Conservation (phyloP, 64 coral and sea anemone species). For the Orbicella faveolata region DNA sequence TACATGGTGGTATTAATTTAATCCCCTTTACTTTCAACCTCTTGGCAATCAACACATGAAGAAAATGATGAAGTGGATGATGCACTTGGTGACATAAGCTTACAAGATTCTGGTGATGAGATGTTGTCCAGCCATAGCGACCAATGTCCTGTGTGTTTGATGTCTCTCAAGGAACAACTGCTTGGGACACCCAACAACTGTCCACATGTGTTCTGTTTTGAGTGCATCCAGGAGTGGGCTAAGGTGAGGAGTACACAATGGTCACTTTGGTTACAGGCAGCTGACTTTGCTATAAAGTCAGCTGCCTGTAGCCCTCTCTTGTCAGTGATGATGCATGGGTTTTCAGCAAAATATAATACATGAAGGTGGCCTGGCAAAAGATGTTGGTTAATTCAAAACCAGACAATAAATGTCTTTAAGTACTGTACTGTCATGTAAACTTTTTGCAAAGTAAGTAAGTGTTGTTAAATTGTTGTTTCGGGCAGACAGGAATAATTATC, state of each 20-base stretch:
- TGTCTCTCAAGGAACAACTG: constrained; percentile 86
- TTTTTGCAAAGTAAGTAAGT: too few species aligned
- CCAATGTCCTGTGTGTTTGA: constrained; percentile 94
- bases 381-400: too few species aligned
- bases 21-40: too few species aligned
- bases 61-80: constrained; percentile 32
- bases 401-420: too few species aligned
- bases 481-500: too few species aligned
- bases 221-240: constrained; percentile 93
- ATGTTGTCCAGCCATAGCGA: constrained; percentile 44
- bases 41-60: background rate
- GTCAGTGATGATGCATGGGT: constrained; percentile 45
- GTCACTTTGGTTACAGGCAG: background rate
- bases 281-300: too few species aligned
- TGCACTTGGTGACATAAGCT: constrained; percentile 18
- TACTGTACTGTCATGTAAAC: too few species aligned
- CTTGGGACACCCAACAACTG: constrained; percentile 90
- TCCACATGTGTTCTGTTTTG: constrained; percentile 87
- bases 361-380: background rate
- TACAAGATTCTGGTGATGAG: constrained; percentile 51
- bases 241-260: constrained; percentile 61
- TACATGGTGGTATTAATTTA: too few species aligned
- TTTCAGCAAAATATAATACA: constrained; percentile 73
- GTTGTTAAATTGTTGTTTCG: too few species aligned
- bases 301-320: constrained; percentile 26